These are phyloP conservation scores for Clarias pachynema DNA, from an alignment of 2,797 vertebrate genomes.

Conservation along the genomic window DNA sequence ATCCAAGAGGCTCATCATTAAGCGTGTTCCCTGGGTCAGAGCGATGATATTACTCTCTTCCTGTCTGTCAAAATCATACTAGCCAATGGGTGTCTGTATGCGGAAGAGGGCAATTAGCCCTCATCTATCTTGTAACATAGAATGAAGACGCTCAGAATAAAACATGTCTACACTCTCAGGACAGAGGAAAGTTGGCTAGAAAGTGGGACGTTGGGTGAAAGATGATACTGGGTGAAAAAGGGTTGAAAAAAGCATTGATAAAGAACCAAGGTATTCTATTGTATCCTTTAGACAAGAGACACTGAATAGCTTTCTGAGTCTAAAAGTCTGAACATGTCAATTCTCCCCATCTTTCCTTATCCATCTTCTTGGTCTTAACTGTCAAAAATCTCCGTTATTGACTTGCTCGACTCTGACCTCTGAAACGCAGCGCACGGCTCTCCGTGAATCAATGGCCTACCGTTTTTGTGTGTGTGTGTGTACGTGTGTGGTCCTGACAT, in stretches of 20 bases:
- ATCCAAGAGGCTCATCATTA: constrained; percentile 7
- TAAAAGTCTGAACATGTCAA: constrained; percentile 41
- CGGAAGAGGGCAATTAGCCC: neutral
- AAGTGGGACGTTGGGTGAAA: neutral
- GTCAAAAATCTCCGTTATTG: constrained; percentile 38
- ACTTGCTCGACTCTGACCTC: constrained; percentile 45
- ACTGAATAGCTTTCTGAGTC: constrained; percentile 38
- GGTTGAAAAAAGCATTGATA: neutral
- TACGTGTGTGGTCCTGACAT: constrained; percentile 49
- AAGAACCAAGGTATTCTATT: constrained; percentile 26
- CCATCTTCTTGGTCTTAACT: constrained; percentile 17
- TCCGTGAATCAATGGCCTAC: constrained; percentile 34
- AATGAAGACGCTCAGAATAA: neutral
- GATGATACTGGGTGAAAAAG: neutral
- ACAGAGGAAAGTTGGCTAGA: neutral
- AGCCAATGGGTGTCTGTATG: neutral
- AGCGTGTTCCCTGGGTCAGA: neutral
- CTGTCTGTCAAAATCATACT: constrained; percentile 5
- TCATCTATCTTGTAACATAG: neutral
- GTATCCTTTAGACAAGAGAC: constrained; percentile 18
- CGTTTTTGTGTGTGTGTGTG: constrained; percentile 57
- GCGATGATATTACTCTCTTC: neutral
- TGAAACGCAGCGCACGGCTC: constrained; percentile 34
- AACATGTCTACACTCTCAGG: neutral
- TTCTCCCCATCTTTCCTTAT: neutral